phyloP scores from a whole-genome alignment of 2,113 vertebrate species.

The Erpornis zantholeuca region DNA sequence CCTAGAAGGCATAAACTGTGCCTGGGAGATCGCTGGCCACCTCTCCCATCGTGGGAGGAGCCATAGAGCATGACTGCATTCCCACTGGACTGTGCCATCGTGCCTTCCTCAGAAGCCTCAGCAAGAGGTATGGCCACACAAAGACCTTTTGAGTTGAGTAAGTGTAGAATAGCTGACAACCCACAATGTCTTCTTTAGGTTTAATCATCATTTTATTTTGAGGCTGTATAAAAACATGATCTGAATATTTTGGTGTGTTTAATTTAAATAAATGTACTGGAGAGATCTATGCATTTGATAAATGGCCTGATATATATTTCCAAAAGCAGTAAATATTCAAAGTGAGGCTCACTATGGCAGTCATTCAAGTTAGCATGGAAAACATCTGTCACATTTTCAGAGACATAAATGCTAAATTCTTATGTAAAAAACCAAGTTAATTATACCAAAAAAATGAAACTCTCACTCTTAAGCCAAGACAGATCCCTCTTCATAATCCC shows the following conservation, averaged over 20 bases:
- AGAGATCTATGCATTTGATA: background rate
- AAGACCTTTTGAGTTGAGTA: background rate
- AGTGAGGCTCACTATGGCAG: background rate
- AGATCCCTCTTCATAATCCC: background rate
- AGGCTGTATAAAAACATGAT: background rate
- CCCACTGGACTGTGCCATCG: background rate
- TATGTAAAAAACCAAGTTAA: background rate
- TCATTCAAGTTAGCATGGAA: background rate
- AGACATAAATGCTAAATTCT: background rate
- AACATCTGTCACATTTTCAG: background rate
- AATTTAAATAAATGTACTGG: background rate
- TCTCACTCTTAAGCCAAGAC: background rate
- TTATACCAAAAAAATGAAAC: slow-evolving; percentile 13
- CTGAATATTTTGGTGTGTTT: background rate
- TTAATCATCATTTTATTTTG: background rate
- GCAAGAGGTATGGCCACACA: background rate
- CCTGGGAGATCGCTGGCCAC: background rate
- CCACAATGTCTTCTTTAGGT: background rate
- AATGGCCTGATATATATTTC: background rate
- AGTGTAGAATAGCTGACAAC: background rate
- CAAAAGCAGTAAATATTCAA: background rate
- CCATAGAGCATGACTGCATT: rapidly evolving
- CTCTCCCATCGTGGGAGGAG: background rate
- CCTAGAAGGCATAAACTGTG: background rate
- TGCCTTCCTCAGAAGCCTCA: background rate